Base-by-base conservation (phyloP, 2,113 vertebrate species). In the Amphiprion percula region DNA sequence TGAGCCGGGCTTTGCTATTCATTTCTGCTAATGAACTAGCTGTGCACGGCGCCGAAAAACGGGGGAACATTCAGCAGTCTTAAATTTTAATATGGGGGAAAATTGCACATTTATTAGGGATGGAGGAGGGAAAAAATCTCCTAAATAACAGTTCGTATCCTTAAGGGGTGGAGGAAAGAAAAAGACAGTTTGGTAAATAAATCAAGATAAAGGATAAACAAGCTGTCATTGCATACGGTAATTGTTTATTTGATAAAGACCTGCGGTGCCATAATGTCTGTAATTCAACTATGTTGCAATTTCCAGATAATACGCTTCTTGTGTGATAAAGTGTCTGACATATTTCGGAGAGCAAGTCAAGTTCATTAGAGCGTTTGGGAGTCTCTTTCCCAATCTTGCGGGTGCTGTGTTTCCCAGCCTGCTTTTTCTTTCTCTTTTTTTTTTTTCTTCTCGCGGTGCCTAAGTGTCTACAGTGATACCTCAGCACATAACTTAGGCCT, bases 11-110 rank as follows among this genome's bases (percentile, higher is more conserved):
- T 95, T 93, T 94, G 95, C 97, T 96, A 98, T 99, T 98, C 97
- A 98, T 99, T 98, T 96, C 96, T 97, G 96, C 97, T 99, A 99
- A 99, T 99, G 98, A 99, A 99, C 97, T 97, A 96, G 97, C 97
- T 96, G 97, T 95, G 96, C 96, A 94, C 93, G 68, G 94, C 59
- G 89, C 85, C 87, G 87, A 85, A 88, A 90, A 92, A 84, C 24
- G 75, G 85, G 70, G 89, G 87, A 88, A 84, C 88, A 68, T 93
- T 93, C 91, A 74, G 86, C 85, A 82, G 86, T 85, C 92, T 91
- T 92, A 92, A 93, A 94, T 93, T 94, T 91, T 94, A 94, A 94
- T 94, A 93, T 47, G 79, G 87, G 85, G 87, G 78, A 81, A 88
- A 89, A 88, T 88, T 82, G 84, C 76, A 88, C 91, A 90, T 94